phyloP scores from a whole-genome alignment of 2,888 invertebrate genomes.

The Microchrysa polita region DNA sequence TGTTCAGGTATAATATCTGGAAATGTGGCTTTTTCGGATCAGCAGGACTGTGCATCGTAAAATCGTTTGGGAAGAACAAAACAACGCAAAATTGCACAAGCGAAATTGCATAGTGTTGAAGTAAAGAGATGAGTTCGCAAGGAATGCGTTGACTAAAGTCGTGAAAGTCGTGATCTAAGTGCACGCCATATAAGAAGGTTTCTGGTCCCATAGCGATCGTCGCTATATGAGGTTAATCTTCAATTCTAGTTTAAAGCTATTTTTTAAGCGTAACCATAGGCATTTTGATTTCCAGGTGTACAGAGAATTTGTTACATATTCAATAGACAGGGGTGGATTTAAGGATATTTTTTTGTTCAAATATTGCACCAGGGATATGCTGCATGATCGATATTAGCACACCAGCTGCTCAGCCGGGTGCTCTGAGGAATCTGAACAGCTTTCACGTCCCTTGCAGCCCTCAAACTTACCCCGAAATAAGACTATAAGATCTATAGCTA shows the following conservation, averaged over 20 bases:
- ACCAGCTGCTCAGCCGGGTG: no score
- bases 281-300: slow-evolving; percentile 37
- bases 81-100: slow-evolving; percentile 21
- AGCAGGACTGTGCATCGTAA: slow-evolving; percentile 1
- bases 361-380: no score
- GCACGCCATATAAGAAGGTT: slow-evolving; percentile 3
- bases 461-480: no score
- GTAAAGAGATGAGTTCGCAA: slow-evolving; percentile 30
- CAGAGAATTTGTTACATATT: neutral
- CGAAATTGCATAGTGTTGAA: slow-evolving; percentile 30
- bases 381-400: no score
- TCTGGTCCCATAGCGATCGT: neutral
- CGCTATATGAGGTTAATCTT: slow-evolving; percentile 3
- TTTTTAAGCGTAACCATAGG: neutral
- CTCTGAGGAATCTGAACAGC: no score
- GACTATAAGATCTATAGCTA: no score
- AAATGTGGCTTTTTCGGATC: neutral
- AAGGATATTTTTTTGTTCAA: no score
- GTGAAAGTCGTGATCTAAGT: slow-evolving; percentile 41
- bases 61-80: slow-evolving; percentile 5
- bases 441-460: no score
- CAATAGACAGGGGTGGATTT: neutral
- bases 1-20: neutral
- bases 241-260: slow-evolving; percentile 20
- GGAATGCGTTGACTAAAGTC: slow-evolving; percentile 34